Conservation (phyloP, 2,113 vertebrate species). For the Cephalopterus ornatus region DNA sequence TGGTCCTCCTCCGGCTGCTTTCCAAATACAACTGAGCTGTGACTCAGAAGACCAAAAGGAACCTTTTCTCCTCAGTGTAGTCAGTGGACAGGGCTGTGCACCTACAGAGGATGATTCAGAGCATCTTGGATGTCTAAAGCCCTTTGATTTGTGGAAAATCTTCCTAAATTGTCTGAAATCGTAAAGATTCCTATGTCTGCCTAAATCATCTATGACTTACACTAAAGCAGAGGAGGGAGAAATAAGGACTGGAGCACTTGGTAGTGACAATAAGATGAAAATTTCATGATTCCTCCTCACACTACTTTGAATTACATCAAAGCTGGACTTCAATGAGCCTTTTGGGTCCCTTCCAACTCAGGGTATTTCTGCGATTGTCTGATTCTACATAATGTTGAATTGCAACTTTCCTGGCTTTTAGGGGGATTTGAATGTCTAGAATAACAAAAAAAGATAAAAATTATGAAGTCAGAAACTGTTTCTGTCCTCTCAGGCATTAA, state of each 20-base stretch:
- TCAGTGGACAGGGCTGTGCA: not conserved
- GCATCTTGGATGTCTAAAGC: not conserved
- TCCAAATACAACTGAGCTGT: not conserved
- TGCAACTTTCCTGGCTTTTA: not conserved
- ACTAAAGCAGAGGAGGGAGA: not conserved
- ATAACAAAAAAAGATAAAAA: not conserved
- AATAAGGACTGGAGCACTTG: not conserved
- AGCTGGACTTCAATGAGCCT: not conserved
- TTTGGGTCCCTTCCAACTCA: not conserved
- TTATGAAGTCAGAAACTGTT: not conserved
- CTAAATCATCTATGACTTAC: not conserved
- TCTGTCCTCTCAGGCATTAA: not conserved
- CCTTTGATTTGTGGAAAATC: not conserved
- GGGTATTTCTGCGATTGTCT: not conserved
- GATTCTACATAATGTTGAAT: not conserved
- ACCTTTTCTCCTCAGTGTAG: not conserved
- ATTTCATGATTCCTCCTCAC: not conserved
- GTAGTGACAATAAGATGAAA: not conserved
- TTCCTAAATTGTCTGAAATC: not conserved
- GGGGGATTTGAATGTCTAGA: not conserved
- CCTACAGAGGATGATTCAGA: slow-evolving; percentile 16
- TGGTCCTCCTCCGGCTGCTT: not conserved
- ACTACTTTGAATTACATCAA: not conserved
- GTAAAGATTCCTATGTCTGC: not conserved
- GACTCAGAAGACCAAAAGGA: not conserved